These are phyloP conservation scores for Tenrec ecaudatus DNA, from an alignment of 2,113 vertebrate genomes.

Conservation along the genomic window DNA sequence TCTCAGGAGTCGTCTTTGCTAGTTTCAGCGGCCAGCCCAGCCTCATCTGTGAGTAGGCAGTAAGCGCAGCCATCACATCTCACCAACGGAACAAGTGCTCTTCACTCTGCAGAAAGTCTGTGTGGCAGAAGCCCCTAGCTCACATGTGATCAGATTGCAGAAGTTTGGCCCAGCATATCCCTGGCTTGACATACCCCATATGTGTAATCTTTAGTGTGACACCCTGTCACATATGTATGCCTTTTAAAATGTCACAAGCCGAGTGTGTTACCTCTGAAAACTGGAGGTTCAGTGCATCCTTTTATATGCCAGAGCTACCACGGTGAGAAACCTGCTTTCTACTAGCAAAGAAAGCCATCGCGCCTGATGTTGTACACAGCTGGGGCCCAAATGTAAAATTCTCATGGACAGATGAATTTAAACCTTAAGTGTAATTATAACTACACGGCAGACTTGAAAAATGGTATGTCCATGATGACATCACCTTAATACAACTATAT, in stretches of 20 bases:
- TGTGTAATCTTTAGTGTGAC: too few species aligned
- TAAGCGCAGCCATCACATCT: not conserved
- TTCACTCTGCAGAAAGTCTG: not conserved
- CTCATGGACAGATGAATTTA: conserved; percentile 56
- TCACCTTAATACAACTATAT: not conserved
- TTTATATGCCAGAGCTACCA: conserved; percentile 21
- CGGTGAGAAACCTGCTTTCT: conserved; percentile 49
- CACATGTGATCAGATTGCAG: not conserved
- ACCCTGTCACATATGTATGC: conserved; percentile 31
- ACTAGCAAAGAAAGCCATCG: conserved; percentile 50
- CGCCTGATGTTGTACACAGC: conserved; percentile 49
- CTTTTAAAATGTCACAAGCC: conserved; percentile 51
- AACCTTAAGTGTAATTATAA: conserved; percentile 54
- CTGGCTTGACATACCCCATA: not conserved
- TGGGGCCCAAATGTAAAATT: conserved; percentile 37
- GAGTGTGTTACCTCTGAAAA: conserved; percentile 47
- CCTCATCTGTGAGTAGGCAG: not conserved
- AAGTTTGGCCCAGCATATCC: not conserved
- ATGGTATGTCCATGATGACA: not conserved
- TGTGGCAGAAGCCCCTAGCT: not conserved
- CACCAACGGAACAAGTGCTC: not conserved
- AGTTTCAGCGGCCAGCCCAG: not conserved
- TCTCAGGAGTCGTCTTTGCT: not conserved
- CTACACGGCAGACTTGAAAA: conserved; percentile 6
- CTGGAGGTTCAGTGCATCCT: conserved; percentile 64